Evolutionary conservation across 2,113 vertebrate species (phyloP), one percentile per base, ranked within the genome.

Genomic region (Phaetusa simplex): DNA sequence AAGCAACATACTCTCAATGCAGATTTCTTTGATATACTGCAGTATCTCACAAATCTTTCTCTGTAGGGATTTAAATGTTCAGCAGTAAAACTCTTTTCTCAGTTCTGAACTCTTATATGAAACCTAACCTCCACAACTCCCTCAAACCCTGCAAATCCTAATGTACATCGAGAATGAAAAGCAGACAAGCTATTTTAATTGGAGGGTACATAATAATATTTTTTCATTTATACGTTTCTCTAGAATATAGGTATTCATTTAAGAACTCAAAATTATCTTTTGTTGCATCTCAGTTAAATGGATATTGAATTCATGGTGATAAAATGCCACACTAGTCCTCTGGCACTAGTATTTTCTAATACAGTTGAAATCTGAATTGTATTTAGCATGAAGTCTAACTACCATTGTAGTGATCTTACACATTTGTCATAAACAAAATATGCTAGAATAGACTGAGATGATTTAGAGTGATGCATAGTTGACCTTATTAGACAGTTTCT

Each of bases 401-500:
- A 76, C 73, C 76, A 49, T 29, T 79, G 38, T 56, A 81, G 43
- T 83, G 85, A 89, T 96, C 81, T 88, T 95, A 66, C 42, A 88
- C 59, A 93, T 95, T 86, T 87, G 4, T 91, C 82, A 89, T 86
- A 80, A 93, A 79, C 36, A 26, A 95, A 93, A 93, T 89, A 71
- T 38, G 50, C 38, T 65, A 71, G 86, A 92, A 85, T 40, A 82
- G 32, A 61, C 70, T 89, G 74, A 47, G 62, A 83, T 93, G 61
- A n/a, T 61, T 91, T 87, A 32, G 53, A 62, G 26, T 67, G 67
- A 91, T 87, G 59, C 70, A 70, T 34, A 93, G 49, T 91, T 97
- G 91, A 95, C 83, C 88, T 93, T 97, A 94, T 94, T 96, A 93
- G 21, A 70, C 3, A 9, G 50, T 82, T 94, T 88, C 88, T 90